Conservation (phyloP, 2,888 invertebrate species). For the Eupithecia tripunctaria region DNA sequence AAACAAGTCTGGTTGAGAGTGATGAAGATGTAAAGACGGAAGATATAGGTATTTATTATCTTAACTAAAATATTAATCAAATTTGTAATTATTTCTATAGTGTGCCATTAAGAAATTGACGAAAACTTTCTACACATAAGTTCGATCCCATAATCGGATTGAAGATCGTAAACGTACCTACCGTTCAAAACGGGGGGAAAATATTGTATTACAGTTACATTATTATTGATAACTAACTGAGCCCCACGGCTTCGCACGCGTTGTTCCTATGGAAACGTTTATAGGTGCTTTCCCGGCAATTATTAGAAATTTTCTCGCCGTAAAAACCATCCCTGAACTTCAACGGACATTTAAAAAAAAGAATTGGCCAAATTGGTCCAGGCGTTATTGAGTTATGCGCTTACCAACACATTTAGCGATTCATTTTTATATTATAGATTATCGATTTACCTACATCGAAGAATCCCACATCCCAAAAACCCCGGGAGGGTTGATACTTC, state of each 20-base stretch:
- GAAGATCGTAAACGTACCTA: slow-evolving; percentile 23
- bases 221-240: too few relatives aligned
- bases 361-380: too few relatives aligned
- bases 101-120: slow-evolving; percentile 23
- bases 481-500: too few relatives aligned
- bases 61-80: not conserved
- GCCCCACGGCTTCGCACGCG: too few relatives aligned
- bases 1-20: not conserved
- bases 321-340: too few relatives aligned
- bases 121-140: slow-evolving; percentile 23
- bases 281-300: too few relatives aligned
- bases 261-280: too few relatives aligned
- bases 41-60: not conserved
- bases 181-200: slow-evolving; percentile 21
- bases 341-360: too few relatives aligned
- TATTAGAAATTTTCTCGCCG: too few relatives aligned
- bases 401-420: too few relatives aligned
- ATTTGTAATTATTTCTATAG: slow-evolving; percentile 29
- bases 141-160: slow-evolving; percentile 31
- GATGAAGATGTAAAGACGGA: not conserved
- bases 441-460: slow-evolving; percentile 32
- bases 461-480: slow-evolving; percentile 16
- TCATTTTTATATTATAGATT: not conserved
- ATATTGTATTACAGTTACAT: not conserved
- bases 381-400: too few relatives aligned